A percentile compares a stretch with the other conserved stretches of the same genome.
Conservation (phyloP, 2,888 invertebrate genomes). For the Machimus atricapillus region DNA sequence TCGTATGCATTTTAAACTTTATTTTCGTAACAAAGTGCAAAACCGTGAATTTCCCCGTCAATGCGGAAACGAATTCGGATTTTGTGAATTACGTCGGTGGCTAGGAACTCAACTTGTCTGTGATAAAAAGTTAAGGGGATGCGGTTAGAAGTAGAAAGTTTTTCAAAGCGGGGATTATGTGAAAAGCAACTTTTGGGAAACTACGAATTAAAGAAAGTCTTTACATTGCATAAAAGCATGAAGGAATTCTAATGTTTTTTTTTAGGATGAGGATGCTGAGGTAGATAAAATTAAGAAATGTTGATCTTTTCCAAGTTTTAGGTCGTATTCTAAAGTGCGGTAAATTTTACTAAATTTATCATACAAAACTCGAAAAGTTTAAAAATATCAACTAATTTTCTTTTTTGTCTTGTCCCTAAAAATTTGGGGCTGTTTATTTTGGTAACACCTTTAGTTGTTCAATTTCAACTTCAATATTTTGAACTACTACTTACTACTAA, state of each 20-base stretch:
- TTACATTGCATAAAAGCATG: not conserved
- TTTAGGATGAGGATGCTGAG: not conserved
- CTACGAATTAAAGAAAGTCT: not conserved
- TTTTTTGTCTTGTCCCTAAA: no score
- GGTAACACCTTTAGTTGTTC: no score
- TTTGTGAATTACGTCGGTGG: not conserved
- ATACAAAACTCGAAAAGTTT: no score
- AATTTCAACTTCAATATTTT: no score
- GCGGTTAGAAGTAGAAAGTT: not conserved
- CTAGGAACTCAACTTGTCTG: not conserved
- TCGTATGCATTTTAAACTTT: not conserved
- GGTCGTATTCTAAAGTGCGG: no score
- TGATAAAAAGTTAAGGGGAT: not conserved
- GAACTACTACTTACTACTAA: no score
- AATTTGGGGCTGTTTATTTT: no score
- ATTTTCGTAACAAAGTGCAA: not conserved
- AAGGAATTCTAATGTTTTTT: no score
- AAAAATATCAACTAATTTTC: no score
- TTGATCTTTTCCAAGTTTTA: no score
- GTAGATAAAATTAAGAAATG: not conserved
- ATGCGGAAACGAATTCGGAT: not conserved
- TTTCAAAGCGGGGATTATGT: not conserved
- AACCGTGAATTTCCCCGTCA: not conserved
- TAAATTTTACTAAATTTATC: no score
- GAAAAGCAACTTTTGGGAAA: not conserved